Evolutionary conservation across 2,888 invertebrate genomes (phyloP).

Genomic region (Lasioglossum figueresi): DNA sequence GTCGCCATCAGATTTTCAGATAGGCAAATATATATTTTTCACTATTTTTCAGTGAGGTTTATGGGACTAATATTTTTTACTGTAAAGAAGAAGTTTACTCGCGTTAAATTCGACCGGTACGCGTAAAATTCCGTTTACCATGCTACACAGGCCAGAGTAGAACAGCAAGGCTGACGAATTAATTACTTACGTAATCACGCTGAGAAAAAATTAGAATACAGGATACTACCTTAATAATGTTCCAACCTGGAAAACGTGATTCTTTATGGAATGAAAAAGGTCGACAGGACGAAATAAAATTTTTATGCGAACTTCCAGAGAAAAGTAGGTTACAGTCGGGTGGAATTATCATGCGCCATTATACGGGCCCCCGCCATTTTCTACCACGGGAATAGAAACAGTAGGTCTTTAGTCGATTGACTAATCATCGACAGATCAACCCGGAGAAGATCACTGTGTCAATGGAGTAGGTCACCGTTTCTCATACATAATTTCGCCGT

Average conservation of each 20-base stretch:
- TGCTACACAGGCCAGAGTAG: background rate
- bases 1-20: background rate
- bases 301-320: background rate
- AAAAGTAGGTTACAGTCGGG: constrained; percentile 2
- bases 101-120: background rate
- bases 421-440: background rate
- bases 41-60: too few species aligned
- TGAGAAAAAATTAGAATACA: background rate
- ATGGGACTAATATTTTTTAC: too few species aligned
- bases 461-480: constrained; percentile 12
- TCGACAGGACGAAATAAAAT: constrained; percentile 4
- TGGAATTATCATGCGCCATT: background rate
- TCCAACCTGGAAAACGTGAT: background rate
- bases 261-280: constrained; percentile 3
- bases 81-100: too few species aligned
- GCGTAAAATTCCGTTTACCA: background rate
- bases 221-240: background rate
- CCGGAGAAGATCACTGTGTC: background rate
- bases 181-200: background rate
- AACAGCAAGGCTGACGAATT: background rate
- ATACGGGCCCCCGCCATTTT: background rate
- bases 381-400: background rate
- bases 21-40: background rate
- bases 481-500: constrained; percentile 20
- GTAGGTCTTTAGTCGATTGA: background rate